Evolutionary conservation across 2,888 invertebrate species (phyloP), one percentile per base, ranked within the genome.

Genomic region (Oligia fasciuncula): DNA sequence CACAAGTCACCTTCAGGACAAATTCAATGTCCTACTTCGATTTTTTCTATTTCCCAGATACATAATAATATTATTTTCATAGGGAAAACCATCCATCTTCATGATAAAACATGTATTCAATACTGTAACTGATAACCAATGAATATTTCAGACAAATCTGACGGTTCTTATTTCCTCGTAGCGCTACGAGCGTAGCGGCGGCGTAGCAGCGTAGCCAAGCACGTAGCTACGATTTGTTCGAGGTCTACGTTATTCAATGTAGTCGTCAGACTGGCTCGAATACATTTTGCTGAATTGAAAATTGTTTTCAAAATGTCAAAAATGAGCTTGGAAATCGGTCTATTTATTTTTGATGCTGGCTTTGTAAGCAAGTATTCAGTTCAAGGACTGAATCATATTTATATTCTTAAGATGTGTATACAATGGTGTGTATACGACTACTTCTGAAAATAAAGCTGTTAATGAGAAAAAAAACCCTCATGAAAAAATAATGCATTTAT

Each of bases 161-260:
- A 14, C 69, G 57, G 35, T 60, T 71, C 65, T 67, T 76, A 77
- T 76, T 74, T 77, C 43, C 69, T 73, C 82, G 79, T 77, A 87
- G 84, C 86, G 79, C 80, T 85, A 87, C 87, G 85, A 72, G 29
- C 68, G 80, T 73, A 68, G 85, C 83, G 23, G 85, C 83, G 23
- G 4, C 79, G 87, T 87, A 86, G 83, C 75, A 46, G 80, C 74
- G 88, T 86, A 88, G 87, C 71, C 17, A 43, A 19, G 0, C 86
- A 81, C 85, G 85, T 84, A 77, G 77, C 87, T 81, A 81, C 87
- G 73, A 85, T 84, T 85, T 85, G 83, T 87, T 73, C 49, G 65
- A 78, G 62, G 66, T 67, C 65, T 77, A 79, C 74, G 71, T 66
- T 77, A 79, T 83, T 83, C 70, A 84, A 84, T 86, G 69, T 69